Percentiles rank a stretch among this genome's conserved stretches.
Evolutionary conservation across 1,140 invertebrate genomes (phyloP).

Genomic region (Tribolium madens): DNA sequence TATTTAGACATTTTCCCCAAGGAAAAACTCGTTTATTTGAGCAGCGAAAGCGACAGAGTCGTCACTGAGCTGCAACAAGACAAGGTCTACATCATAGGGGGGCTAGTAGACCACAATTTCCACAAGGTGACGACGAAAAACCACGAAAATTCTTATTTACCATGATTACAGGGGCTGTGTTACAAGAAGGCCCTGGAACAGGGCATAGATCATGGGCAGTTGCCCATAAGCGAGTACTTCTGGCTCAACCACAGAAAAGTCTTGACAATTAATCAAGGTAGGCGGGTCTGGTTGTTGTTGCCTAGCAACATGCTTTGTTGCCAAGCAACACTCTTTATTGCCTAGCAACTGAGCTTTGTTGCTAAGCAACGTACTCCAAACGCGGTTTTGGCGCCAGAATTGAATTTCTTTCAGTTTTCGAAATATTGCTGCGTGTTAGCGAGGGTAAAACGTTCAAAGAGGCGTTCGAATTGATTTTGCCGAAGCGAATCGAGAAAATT

Average conservation of each 20-base stretch:
- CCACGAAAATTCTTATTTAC: no score
- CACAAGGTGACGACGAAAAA: constrained; percentile 78
- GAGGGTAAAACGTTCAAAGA: constrained; percentile 88
- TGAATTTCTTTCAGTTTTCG: constrained; percentile 82
- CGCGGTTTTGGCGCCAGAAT: no score
- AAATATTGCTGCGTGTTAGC: constrained; percentile 85
- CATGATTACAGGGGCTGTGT: constrained; percentile 79
- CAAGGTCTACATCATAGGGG: constrained; percentile 94
- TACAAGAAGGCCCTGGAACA: constrained; percentile 83
- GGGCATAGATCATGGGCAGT: constrained; percentile 83
- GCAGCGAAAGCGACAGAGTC: constrained; percentile 94
- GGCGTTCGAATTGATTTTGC: constrained; percentile 84
- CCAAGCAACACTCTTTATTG: no score
- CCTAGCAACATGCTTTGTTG: background rate
- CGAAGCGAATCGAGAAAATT: constrained; percentile 71
- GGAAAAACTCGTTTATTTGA: constrained; percentile 89
- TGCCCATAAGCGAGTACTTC: constrained; percentile 92
- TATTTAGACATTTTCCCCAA: constrained; percentile 81
- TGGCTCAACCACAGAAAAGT: constrained; percentile 95
- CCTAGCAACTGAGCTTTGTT: no score
- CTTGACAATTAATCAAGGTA: constrained; percentile 95
- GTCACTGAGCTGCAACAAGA: constrained; percentile 81
- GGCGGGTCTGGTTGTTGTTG: background rate
- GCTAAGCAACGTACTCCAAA: no score
- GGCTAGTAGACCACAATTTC: constrained; percentile 96